Base-by-base conservation (phyloP, 2,797 vertebrate species). In the Hyperoplus immaculatus region DNA sequence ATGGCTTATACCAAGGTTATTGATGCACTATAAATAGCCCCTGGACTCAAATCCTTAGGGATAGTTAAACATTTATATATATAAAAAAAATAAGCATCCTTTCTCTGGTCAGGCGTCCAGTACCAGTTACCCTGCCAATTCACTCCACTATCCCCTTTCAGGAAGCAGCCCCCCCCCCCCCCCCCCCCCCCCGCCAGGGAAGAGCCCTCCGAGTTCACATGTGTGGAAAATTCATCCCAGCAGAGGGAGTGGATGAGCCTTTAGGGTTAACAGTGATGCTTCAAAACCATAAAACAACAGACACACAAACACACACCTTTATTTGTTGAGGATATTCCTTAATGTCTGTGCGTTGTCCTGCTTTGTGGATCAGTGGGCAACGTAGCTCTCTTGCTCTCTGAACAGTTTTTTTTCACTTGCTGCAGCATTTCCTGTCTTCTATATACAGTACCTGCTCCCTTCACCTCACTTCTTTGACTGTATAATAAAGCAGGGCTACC, bases 341-440 rank as follows among this genome's bases (percentile, higher is more conserved):
- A 73, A 29, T 80, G 46, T 62, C 51, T 74, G 46, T 60, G 16
- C 50, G 38, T 64, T 47, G 38, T 57, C 18, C 51, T 65, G 70
- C 71, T 78, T 54, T 80, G 65, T 71, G 79, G 64, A 61, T 80
- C 68, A 80, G 77, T 58, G 66, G 71, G 71, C 73, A 64, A 63
- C 39, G 50, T 62, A 53, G 42, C 60, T 56, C 29, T 72, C 38
- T 41, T 65, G 65, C 62, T 72, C 63, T 70, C 60, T 55, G 47
- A 69, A 55, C 59, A 67, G 47, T 59, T 56, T 78, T 29, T 29
- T 68, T 80, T 68, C 57, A 66, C 50, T 64, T 57, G 18, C 78
- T 65, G 69, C 57, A 49, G 62, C 36, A 29, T 38, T 55, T 51
- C 4, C 62, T 58, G 51, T 69, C 64, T 61, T 60, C 58, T 73